Base-by-base conservation (phyloP, 35 echinoderm and acorn worm species). In the Strongylocentrotus purpuratus region DNA sequence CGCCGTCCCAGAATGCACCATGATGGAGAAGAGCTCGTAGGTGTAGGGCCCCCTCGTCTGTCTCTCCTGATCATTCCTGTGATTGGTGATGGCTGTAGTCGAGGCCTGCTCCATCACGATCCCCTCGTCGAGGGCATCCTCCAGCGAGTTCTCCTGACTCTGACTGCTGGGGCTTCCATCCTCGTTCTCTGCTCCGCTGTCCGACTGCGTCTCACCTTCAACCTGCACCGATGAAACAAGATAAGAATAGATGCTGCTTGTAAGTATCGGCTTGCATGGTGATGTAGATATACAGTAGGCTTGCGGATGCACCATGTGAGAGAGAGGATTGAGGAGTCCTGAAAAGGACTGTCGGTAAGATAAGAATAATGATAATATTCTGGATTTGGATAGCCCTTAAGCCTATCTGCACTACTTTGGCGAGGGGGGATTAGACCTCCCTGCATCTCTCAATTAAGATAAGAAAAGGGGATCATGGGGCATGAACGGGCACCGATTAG, bases 1-100 rank as follows among this genome's bases (percentile, higher is more conserved):
- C 2, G 98, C 98, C 46, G 97, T 99, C 45, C 98, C 98, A 95
- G 98, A 99, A 93, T 99, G 98, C 86, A 99, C 97, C 98, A 99
- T 99, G 86, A 99, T 99, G 2, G 98, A 99, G 96, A 99, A 99
- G 46, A 99, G 95, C 92, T 99, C 95, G 48, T 99, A 99, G 31
- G 94, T 91, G 61, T 96, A 99, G 1, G 94, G 98, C 13, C 96
- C 96, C 86, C 20, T 94, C 58, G 94, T 95, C 60, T 96, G 58
- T 87, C 87, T 59, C 50, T 96, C 88, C 47, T 92, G 90, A 12
- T 96, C 61, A 9, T 96, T 94, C 6, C 88, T 32, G 61, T 92
- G 52, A n/a, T 94, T 94, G 59, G 65, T 88, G 41, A 78, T 90
- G 31, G 93, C 94, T 25, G 95, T 85, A 9, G 96, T 90, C 4